Conservation (phyloP, 2,797 vertebrate species). For the Hyperoplus immaculatus region DNA sequence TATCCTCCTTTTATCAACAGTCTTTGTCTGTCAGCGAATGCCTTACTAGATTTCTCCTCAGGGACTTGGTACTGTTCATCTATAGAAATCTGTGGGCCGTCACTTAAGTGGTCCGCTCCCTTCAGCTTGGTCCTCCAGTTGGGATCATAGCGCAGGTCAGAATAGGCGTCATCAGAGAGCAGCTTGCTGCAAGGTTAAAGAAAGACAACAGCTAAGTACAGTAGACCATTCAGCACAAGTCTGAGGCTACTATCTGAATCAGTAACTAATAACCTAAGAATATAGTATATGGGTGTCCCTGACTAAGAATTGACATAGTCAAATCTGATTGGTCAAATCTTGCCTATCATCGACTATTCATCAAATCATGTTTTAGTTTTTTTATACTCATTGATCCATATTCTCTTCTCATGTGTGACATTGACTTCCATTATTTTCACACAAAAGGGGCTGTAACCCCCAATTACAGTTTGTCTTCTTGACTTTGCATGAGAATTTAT, state of each 20-base stretch:
- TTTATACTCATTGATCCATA: too few species aligned
- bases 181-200: constrained; percentile 59
- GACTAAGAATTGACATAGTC: too few species aligned
- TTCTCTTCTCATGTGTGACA: too few species aligned
- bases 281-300: too few species aligned
- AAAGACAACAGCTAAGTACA: constrained; percentile 41
- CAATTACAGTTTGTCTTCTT: too few species aligned
- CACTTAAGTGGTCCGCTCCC: constrained; percentile 30
- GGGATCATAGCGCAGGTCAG: constrained; percentile 83
- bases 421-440: too few species aligned
- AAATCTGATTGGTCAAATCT: too few species aligned
- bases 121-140: constrained; percentile 82
- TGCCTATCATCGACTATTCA: too few species aligned
- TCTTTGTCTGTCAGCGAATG: constrained; percentile 8
- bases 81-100: constrained; percentile 9
- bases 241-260: background rate
- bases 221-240: background rate
- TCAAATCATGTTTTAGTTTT: too few species aligned
- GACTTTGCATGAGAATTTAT: too few species aligned
- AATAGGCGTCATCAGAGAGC: constrained; percentile 75
- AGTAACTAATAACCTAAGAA: background rate
- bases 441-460: too few species aligned
- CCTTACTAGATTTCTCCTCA: constrained; percentile 38
- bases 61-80: constrained; percentile 52
- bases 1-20: constrained; percentile 34